Percentiles rank a stretch among this genome's conserved stretches.
phyloP scores from a whole-genome alignment of 1,140 invertebrate species.

The Chelonus insularis region DNA sequence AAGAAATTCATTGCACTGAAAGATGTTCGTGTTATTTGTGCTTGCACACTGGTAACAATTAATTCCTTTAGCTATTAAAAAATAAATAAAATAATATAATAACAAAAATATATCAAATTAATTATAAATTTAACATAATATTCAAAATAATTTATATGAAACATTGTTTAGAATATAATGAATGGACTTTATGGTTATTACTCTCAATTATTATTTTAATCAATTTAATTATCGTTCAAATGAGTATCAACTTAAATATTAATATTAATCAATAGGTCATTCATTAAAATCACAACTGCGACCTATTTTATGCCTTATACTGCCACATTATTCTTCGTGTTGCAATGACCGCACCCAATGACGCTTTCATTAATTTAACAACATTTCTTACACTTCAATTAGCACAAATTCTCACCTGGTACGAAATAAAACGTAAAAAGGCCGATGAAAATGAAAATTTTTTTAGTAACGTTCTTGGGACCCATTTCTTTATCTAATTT shows the following conservation, averaged over 20 bases:
- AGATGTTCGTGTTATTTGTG: slow-evolving; percentile 73
- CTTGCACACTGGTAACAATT: slow-evolving; percentile 90
- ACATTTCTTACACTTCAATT: background rate
- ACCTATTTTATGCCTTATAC: no score
- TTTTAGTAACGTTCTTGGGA: background rate
- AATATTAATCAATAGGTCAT: no score
- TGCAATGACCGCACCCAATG: slow-evolving; percentile 27
- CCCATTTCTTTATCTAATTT: slow-evolving; percentile 28
- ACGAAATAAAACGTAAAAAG: slow-evolving; percentile 27
- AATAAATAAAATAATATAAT: slow-evolving; percentile 35
- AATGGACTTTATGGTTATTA: no score
- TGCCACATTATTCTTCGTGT: background rate
- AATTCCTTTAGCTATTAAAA: slow-evolving; percentile 66
- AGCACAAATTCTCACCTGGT: slow-evolving; percentile 33
- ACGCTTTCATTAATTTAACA: background rate
- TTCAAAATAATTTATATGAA: background rate
- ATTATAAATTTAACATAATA: no score
- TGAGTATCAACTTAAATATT: no score
- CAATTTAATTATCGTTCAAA: no score
- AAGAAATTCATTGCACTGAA: slow-evolving; percentile 87
- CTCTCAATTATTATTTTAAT: no score
- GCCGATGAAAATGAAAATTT: slow-evolving; percentile 20
- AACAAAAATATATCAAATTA: slow-evolving; percentile 25
- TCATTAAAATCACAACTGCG: no score
- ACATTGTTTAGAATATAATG: background rate